Conservation (phyloP, 2,888 invertebrate genomes). For the Neoascia interrupta region DNA sequence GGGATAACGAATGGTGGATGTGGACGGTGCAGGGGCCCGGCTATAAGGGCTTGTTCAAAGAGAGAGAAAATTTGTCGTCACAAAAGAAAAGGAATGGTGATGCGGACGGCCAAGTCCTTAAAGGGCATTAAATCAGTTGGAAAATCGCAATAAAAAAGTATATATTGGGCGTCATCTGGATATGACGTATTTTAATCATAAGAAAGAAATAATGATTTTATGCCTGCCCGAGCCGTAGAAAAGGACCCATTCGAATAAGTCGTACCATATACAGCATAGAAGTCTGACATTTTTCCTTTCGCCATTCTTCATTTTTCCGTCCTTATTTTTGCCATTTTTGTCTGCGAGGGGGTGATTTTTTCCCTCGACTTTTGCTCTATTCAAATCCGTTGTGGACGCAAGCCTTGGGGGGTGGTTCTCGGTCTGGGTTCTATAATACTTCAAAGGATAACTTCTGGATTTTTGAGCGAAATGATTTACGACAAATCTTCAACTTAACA, state of each 20-base stretch:
- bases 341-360: constrained; percentile 11
- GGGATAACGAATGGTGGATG: not conserved
- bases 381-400: no score
- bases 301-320: constrained; percentile 46
- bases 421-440: constrained; percentile 11
- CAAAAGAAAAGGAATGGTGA: constrained; percentile 37
- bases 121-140: constrained; percentile 73
- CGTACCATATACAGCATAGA: not conserved
- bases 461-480: constrained; percentile 55
- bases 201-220: constrained; percentile 73
- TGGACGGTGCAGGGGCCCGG: not conserved
- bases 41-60: no score
- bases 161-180: constrained; percentile 73
- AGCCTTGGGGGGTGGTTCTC: no score
- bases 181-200: constrained; percentile 73
- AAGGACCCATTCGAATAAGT: constrained; percentile 11
- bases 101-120: constrained; percentile 60
- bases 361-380: constrained; percentile 51
- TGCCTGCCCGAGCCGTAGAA: constrained; percentile 57
- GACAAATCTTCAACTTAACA: constrained; percentile 54
- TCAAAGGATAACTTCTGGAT: constrained; percentile 51
- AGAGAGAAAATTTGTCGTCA: constrained; percentile 38
- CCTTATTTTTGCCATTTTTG: constrained; percentile 20
- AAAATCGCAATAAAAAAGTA: constrained; percentile 73
- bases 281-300: constrained; percentile 5